These are phyloP conservation scores for Antechinus stuartii DNA, from an alignment of 2,113 vertebrate genomes.

Conservation along the genomic window DNA sequence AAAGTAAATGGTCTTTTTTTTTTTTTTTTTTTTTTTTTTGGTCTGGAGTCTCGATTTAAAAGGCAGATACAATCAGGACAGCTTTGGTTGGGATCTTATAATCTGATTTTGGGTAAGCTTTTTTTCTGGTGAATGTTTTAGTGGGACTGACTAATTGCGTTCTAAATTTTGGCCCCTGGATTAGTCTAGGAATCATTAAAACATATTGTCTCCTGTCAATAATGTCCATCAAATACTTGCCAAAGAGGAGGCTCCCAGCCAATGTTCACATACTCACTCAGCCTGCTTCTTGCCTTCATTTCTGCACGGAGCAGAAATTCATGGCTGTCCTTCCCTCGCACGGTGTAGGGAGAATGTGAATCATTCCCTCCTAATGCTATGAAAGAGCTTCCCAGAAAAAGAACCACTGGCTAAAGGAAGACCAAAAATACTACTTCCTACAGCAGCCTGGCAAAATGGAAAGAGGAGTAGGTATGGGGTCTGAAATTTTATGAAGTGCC, in stretches of 20 bases:
- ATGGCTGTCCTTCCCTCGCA: neutral
- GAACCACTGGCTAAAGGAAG: neutral
- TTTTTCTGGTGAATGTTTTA: neutral
- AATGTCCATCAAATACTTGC: neutral
- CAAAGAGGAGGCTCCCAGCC: slow-evolving; percentile 56
- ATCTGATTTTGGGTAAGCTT: slow-evolving; percentile 62
- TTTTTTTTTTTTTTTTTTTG: slow-evolving; percentile 21
- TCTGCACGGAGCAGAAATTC: neutral
- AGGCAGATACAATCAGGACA: slow-evolving; percentile 45
- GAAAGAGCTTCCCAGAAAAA: slow-evolving; percentile 49
- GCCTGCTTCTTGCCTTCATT: neutral
- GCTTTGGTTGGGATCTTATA: slow-evolving; percentile 36
- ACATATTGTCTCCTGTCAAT: slow-evolving; percentile 40
- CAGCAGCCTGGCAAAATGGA: neutral
- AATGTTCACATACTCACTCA: slow-evolving; percentile 26
- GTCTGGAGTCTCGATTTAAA: slow-evolving; percentile 63
- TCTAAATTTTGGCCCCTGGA: slow-evolving; percentile 37
- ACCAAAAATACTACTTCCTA: neutral
- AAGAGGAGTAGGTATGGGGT: neutral
- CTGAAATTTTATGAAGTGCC: neutral
- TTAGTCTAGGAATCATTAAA: neutral
- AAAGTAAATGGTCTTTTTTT: slow-evolving; percentile 1
- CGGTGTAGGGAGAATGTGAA: slow-evolving; percentile 1
- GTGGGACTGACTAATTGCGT: slow-evolving; percentile 30
- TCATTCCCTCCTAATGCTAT: slow-evolving; percentile 50